Evolutionary conservation across 1,140 invertebrate genomes (phyloP), one percentile per base, ranked within the genome.

Genomic region (Bombus breviceps): DNA sequence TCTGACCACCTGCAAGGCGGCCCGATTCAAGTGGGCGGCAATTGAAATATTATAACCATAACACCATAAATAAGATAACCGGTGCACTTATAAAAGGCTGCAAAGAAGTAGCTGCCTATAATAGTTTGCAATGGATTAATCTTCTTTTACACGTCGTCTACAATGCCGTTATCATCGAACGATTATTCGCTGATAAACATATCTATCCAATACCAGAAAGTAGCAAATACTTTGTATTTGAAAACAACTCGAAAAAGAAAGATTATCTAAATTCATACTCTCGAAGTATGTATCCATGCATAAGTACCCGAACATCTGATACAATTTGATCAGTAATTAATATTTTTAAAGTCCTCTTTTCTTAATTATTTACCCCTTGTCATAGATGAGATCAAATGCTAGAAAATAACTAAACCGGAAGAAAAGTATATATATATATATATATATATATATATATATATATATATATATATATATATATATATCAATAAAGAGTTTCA

Each of bases 1-100:
- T 53, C 34, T 75, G 81, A 62, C 87, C 88, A 89, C 83, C 83
- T 89, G 88, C 86, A 64, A 62, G 34, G 59, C 43, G 15, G 64
- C 41, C 39, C 39, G 37, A 28, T 47, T 88, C 81, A 47, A 32
- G 83, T 88, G 69, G 79, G 79, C 79, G 66, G 77, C 18, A 74
- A 86, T 82, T 81, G 86, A 88, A 85, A 77, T 86, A 86, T 76
- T 53, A 69, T 57, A 34, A 81, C 37, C 68, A n/a, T 39, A 59
- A 79, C 77, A 81, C 69, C 68, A 59, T 88, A 82, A 88, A 81
- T 28, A 37, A 85, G 4, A 77, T 43, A 66, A 87, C 37, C 41
- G 41, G 64, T 34, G 57, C 39, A 66, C 41, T 85, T 77, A 81
- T 69, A 73, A 83, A 88, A 77, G 62, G 64, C 69, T 22, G 73